These are phyloP conservation scores for Passer montanus DNA, from an alignment of 2,113 vertebrate species.

Conservation along the genomic window DNA sequence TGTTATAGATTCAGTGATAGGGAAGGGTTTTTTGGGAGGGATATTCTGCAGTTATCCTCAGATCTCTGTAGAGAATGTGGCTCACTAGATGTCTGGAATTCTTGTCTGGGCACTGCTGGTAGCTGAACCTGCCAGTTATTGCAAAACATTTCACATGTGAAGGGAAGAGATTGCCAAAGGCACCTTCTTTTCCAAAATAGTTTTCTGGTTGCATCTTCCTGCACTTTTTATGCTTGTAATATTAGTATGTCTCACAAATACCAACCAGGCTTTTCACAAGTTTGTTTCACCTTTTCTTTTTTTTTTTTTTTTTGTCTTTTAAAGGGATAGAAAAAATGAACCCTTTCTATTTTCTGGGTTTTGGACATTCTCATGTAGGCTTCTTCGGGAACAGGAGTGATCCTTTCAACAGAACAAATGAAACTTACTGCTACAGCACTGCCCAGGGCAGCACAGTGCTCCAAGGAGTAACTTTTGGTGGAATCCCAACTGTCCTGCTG, in stretches of 20 bases:
- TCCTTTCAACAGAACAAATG: conserved; percentile 65
- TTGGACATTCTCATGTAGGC: conserved; percentile 49
- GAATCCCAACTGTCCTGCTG: conserved; percentile 87
- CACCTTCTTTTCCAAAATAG: not conserved
- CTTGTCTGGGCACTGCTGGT: not conserved
- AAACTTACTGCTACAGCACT: conserved; percentile 81
- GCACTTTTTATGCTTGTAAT: not conserved
- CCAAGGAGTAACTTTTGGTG: conserved; percentile 86
- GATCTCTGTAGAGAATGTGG: not conserved
- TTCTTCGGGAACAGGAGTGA: conserved; percentile 58
- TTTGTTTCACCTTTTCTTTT: not conserved
- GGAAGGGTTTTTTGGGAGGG: not conserved
- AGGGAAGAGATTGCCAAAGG: not conserved
- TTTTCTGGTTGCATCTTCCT: not conserved
- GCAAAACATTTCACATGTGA: not conserved
- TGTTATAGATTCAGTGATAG: not conserved
- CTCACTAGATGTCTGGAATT: not conserved
- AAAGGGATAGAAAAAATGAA: conserved; percentile 53
- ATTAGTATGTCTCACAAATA: not conserved
- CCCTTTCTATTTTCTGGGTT: conserved; percentile 41
- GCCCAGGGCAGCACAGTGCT: conserved; percentile 83
- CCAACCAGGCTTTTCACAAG: not conserved
- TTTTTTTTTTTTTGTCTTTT: not conserved
- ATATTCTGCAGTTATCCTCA: not conserved
- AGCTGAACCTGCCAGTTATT: not conserved